These are phyloP conservation scores for Cathartes aura DNA, from an alignment of 2,113 vertebrate genomes.

Conservation along the genomic window DNA sequence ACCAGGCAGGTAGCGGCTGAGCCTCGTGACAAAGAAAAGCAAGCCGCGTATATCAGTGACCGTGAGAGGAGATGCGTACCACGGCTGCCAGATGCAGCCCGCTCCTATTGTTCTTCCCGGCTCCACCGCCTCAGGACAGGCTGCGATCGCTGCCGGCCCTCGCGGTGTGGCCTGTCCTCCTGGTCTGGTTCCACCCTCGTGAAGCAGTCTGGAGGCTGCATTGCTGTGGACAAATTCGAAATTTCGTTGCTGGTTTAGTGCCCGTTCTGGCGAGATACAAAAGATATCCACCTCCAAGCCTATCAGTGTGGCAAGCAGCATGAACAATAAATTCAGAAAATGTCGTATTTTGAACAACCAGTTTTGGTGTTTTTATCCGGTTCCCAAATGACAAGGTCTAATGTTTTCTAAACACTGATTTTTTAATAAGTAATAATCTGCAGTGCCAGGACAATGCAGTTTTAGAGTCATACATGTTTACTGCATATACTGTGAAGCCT, in stretches of 20 bases:
- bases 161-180: rapidly evolving
- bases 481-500: neutral
- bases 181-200: neutral
- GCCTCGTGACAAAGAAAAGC: neutral
- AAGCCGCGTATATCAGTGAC: neutral
- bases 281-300: neutral
- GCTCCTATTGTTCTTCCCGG: neutral
- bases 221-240: neutral
- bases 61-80: rapidly evolving
- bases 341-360: neutral
- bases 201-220: neutral
- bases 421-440: neutral
- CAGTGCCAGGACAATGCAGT: neutral
- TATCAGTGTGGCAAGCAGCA: neutral
- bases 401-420: neutral
- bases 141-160: rapidly evolving
- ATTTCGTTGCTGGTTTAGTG: neutral
- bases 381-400: neutral
- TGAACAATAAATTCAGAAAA: neutral
- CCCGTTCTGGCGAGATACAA: neutral
- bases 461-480: neutral
- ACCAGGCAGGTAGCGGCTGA: neutral
- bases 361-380: neutral
- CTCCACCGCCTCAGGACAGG: rapidly evolving
- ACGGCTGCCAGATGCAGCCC: rapidly evolving